Evolutionary conservation across 2,113 vertebrate genomes (phyloP).

Genomic region (Conger conger): DNA sequence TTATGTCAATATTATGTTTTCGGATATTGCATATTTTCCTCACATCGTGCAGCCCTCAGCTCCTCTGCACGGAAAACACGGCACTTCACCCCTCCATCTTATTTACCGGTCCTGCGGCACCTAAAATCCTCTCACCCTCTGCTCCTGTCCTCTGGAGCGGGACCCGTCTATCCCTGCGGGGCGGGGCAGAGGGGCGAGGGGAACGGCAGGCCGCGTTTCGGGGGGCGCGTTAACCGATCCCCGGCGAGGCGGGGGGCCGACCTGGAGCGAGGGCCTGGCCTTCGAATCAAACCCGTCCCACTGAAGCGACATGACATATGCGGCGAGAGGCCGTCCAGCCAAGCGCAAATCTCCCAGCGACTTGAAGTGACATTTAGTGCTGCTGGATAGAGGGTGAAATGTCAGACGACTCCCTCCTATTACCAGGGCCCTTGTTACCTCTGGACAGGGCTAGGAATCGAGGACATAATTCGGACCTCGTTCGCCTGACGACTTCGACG

Average conservation of each 20-base stretch:
- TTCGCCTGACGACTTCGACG: neutral
- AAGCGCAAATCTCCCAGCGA: slow-evolving; percentile 33
- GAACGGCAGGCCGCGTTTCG: slow-evolving; percentile 9
- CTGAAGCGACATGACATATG: slow-evolving; percentile 37
- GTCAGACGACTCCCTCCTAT: slow-evolving; percentile 28
- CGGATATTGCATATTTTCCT: no score
- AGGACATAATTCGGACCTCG: neutral
- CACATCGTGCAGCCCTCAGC: no score
- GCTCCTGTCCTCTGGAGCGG: neutral
- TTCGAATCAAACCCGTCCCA: slow-evolving; percentile 22
- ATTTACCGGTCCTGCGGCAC: neutral
- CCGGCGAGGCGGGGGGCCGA: neutral
- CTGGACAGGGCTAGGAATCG: neutral
- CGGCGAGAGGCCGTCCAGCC: slow-evolving; percentile 33
- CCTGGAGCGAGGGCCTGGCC: neutral
- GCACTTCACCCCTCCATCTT: no score
- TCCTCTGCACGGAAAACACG: neutral
- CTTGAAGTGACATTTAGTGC: slow-evolving; percentile 43
- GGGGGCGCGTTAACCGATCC: slow-evolving; percentile 23
- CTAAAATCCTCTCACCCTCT: neutral
- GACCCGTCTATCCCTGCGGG: no score
- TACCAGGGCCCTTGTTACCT: neutral
- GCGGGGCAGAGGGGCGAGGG: neutral
- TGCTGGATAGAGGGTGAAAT: slow-evolving; percentile 40
- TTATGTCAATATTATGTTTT: no score